These are phyloP conservation scores for Steatocranus sp. DNA, from an alignment of 2,797 vertebrate species.

Conservation along the genomic window DNA sequence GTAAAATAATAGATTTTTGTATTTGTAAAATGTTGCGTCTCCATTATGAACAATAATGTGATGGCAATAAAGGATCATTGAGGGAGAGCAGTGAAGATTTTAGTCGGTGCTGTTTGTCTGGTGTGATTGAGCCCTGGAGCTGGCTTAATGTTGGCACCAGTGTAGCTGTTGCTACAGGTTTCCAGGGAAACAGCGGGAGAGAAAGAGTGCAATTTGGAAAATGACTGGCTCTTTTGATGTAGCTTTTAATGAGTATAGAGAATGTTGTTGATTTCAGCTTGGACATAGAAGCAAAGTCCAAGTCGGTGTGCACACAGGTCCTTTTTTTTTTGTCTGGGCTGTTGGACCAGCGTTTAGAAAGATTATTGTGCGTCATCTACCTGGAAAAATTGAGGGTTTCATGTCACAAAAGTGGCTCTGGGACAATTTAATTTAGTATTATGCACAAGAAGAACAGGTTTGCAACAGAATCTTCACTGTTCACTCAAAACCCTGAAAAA, in stretches of 20 bases:
- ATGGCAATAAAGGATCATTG: background rate
- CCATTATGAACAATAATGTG: background rate
- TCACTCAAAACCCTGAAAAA: background rate
- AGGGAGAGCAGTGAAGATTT: background rate
- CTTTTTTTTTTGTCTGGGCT: rapidly evolving
- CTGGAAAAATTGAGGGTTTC: background rate
- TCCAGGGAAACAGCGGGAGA: background rate
- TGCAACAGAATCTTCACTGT: background rate
- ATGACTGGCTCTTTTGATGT: background rate
- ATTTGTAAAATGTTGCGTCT: too few species aligned
- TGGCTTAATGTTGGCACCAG: background rate
- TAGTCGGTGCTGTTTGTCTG: rapidly evolving
- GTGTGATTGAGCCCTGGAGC: background rate
- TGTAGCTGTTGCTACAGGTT: background rate
- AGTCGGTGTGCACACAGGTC: background rate
- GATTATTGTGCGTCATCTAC: background rate
- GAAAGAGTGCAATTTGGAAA: background rate
- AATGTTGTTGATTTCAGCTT: background rate
- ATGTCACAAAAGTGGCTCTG: background rate
- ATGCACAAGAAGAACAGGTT: background rate
- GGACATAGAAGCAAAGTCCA: background rate
- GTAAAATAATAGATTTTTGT: background rate
- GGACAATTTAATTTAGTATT: background rate
- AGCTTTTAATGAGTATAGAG: background rate
- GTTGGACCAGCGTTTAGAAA: background rate